Percentiles rank a stretch among this genome's conserved stretches.
These are phyloP conservation scores for Chelidonichthys spinosus DNA, from an alignment of 2,797 vertebrate genomes.

Conservation along the genomic window DNA sequence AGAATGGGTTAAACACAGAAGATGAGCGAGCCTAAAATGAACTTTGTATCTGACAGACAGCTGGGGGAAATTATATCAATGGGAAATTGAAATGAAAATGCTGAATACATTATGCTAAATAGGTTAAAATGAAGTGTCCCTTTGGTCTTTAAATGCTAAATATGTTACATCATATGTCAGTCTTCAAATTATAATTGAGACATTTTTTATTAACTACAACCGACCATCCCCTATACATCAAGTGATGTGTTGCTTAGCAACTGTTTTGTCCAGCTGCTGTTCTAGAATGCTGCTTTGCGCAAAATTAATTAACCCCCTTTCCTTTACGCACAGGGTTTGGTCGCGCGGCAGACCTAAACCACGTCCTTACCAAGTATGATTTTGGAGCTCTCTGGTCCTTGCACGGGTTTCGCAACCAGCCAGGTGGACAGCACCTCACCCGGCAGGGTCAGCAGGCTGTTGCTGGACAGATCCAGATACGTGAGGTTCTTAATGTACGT, in stretches of 20 bases:
- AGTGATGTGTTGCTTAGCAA: neutral
- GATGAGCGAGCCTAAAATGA: neutral
- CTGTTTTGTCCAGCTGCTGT: neutral
- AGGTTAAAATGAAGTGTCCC: neutral
- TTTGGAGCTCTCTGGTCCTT: conserved; percentile 88
- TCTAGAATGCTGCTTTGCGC: neutral
- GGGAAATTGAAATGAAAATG: neutral
- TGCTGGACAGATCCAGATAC: conserved; percentile 96
- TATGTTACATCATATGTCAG: neutral
- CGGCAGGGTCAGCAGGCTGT: conserved; percentile 92
- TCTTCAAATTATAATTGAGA: neutral
- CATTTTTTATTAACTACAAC: neutral
- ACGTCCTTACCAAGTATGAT: conserved; percentile 91
- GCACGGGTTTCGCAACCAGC: conserved; percentile 85
- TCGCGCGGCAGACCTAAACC: neutral
- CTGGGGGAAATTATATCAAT: no score
- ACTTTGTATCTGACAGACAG: neutral
- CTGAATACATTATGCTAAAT: neutral
- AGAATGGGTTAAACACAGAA: neutral
- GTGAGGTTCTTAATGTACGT: conserved; percentile 90
- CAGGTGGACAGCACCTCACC: conserved; percentile 89
- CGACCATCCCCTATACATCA: neutral
- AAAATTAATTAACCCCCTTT: neutral
- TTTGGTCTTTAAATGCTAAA: neutral
- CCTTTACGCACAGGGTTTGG: neutral